Conservation (phyloP, 2,797 vertebrate species). For the Sparidentex hasta region DNA sequence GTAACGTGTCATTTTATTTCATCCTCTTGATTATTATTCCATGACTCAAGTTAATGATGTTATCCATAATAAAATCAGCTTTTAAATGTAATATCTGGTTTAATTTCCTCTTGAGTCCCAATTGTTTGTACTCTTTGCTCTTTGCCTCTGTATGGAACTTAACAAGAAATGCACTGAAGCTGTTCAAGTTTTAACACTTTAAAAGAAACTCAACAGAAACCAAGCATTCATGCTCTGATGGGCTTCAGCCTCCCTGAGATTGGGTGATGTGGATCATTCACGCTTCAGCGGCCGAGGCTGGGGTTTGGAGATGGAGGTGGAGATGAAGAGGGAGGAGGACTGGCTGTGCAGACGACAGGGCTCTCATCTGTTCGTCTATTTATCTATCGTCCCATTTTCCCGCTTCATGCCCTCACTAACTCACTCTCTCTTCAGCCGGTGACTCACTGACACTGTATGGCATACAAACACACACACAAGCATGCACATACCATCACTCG, state of each 20-base stretch:
- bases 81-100: neutral
- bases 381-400: conserved; percentile 57
- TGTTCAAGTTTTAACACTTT: conserved; percentile 54
- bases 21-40: neutral
- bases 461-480: conserved; percentile 4
- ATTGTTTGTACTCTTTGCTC: conserved; percentile 3
- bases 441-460: conserved; percentile 56
- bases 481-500: conserved; percentile 3
- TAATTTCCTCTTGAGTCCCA: neutral
- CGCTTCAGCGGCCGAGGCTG: conserved; percentile 47
- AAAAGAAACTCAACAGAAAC: conserved; percentile 33
- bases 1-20: conserved; percentile 7
- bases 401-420: conserved; percentile 52
- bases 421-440: conserved; percentile 45
- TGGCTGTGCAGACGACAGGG: conserved; percentile 24
- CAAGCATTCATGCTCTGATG: conserved; percentile 65
- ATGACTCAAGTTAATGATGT: neutral
- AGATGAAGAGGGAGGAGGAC: conserved; percentile 34
- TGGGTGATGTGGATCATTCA: conserved; percentile 67
- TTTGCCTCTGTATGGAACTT: neutral
- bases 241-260: conserved; percentile 58
- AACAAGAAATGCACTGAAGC: conserved; percentile 52
- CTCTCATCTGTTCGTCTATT: conserved; percentile 55
- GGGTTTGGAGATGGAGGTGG: conserved; percentile 49
- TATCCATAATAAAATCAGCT: neutral